These are phyloP conservation scores for Caenorhabditis macrosperma DNA, from an alignment of 2,888 invertebrate species.

Conservation along the genomic window DNA sequence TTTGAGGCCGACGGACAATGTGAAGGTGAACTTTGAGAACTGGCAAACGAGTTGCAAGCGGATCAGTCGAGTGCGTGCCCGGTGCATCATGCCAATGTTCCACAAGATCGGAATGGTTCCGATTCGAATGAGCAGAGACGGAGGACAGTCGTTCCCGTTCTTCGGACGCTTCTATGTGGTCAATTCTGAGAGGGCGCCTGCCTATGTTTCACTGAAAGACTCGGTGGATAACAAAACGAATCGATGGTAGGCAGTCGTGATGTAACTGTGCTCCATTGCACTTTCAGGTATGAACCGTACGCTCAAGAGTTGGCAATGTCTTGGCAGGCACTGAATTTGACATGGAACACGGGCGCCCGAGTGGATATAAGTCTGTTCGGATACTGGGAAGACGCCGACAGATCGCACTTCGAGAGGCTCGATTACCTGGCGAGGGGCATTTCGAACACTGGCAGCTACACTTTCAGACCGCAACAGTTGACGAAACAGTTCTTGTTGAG, in stretches of 20 bases:
- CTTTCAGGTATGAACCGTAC: conserved; percentile 64
- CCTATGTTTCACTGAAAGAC: conserved; percentile 67
- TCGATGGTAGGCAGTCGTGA: conserved; percentile 57
- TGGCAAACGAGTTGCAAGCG: conserved; percentile 73
- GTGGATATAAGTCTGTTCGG: conserved; percentile 78
- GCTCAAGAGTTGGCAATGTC: conserved; percentile 67
- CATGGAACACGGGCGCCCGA: conserved; percentile 74
- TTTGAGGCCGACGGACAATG: conserved; percentile 87
- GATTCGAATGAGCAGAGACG: conserved; percentile 77
- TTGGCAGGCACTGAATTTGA: conserved; percentile 75
- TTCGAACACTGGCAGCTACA: conserved; percentile 71
- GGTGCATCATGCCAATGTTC: conserved; percentile 79
- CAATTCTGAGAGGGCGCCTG: conserved; percentile 67
- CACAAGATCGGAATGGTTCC: conserved; percentile 78
- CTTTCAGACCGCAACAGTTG: conserved; percentile 68
- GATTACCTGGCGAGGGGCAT: conserved; percentile 70
- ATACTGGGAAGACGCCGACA: conserved; percentile 78
- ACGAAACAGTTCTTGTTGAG: conserved; percentile 61
- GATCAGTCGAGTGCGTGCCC: conserved; percentile 72
- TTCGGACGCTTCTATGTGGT: conserved; percentile 79
- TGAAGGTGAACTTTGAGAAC: conserved; percentile 82
- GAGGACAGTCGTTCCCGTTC: conserved; percentile 78
- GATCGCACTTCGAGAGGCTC: conserved; percentile 68
- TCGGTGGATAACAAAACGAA: conserved; percentile 70
- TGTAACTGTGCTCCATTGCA: neutral